Percentiles rank a stretch among this genome's conserved stretches.
These are phyloP conservation scores for Sipha maydis DNA, from an alignment of 2,888 invertebrate species.

Conservation along the genomic window DNA sequence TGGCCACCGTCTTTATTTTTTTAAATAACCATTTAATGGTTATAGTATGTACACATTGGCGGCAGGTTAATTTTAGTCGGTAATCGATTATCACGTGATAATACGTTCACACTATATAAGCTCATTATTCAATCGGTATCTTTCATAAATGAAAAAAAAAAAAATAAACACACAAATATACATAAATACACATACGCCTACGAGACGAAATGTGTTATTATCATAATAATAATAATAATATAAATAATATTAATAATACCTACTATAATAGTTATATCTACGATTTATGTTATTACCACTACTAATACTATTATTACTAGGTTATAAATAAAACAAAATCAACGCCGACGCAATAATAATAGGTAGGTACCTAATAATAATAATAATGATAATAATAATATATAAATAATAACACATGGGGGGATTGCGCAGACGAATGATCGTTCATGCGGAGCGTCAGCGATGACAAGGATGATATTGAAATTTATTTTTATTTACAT, in stretches of 20 bases:
- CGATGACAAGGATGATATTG: neutral
- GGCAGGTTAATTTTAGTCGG: neutral
- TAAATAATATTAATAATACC: neutral
- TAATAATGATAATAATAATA: neutral
- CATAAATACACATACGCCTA: neutral
- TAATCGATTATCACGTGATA: neutral
- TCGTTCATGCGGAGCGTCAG: neutral
- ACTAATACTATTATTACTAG: neutral
- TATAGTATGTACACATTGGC: neutral
- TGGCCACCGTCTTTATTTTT: constrained; percentile 1
- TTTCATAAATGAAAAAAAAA: neutral
- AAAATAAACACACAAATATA: neutral
- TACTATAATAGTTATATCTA: neutral
- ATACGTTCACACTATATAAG: constrained; percentile 21
- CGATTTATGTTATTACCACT: neutral
- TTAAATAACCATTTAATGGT: neutral
- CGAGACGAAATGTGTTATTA: neutral
- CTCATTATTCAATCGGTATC: constrained; percentile 7
- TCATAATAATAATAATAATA: constrained; percentile 13
- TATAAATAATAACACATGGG: neutral
- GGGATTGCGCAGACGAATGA: neutral
- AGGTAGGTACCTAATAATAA: neutral
- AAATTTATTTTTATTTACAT: neutral
- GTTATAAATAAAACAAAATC: neutral
- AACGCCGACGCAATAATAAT: neutral